Conservation (phyloP, 2,113 vertebrate species). For the Scartelaos histophorus region DNA sequence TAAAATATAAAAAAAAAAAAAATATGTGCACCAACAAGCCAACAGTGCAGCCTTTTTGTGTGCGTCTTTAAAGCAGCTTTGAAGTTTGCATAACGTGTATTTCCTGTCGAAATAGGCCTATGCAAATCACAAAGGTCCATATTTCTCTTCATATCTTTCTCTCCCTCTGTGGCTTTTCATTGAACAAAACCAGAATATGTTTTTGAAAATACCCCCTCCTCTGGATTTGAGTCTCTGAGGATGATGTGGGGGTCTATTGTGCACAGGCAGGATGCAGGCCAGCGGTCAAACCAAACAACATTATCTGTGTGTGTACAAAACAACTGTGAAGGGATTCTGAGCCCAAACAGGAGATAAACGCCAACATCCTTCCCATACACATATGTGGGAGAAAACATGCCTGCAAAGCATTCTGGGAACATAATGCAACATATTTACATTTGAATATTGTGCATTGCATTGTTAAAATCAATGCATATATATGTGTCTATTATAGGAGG, state of each 20-base stretch:
- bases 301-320: slow-evolving; percentile 70
- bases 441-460: neutral
- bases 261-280: slow-evolving; percentile 65
- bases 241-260: slow-evolving; percentile 56
- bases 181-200: neutral
- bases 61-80: no score
- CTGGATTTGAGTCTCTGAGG: neutral
- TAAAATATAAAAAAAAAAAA: no score
- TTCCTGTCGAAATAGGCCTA: no score
- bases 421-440: neutral
- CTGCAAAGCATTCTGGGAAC: neutral
- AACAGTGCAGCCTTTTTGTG: no score
- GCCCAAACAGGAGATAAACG: slow-evolving; percentile 62
- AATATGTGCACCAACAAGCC: no score
- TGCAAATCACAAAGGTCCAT: no score
- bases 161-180: neutral
- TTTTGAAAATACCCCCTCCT: neutral
- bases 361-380: slow-evolving; percentile 59
- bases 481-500: neutral
- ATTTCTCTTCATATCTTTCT: neutral
- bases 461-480: neutral
- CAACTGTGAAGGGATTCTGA: slow-evolving; percentile 52
- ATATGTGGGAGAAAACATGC: slow-evolving; percentile 1
- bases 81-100: no score
- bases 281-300: slow-evolving; percentile 68